These are phyloP conservation scores for Trididemnum miniatum DNA, from an alignment of 23 tunicate species.

Conservation along the genomic window DNA sequence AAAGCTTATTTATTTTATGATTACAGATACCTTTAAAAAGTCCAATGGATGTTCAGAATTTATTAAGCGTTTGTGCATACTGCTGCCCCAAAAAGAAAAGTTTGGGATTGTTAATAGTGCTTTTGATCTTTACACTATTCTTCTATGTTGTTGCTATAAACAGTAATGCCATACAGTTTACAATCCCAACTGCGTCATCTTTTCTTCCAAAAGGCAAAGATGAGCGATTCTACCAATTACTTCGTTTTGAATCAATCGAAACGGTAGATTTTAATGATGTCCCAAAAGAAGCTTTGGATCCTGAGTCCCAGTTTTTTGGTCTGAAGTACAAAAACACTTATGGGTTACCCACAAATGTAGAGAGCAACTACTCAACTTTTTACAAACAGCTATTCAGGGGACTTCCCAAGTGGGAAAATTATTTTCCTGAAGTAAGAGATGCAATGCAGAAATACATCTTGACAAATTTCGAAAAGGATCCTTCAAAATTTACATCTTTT, in stretches of 20 bases:
- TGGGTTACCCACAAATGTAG: constrained; percentile 8
- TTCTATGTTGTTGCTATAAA: not conserved
- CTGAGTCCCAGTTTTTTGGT: constrained; percentile 14
- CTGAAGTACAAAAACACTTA: constrained; percentile 23
- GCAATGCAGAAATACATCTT: not conserved
- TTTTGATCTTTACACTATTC: no score
- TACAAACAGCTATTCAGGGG: not conserved
- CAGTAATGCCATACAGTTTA: no score
- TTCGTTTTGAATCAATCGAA: not conserved
- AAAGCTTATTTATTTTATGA: no score
- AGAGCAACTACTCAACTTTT: not conserved
- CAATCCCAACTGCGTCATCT: no score
- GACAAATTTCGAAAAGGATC: not conserved
- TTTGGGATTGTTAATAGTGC: no score
- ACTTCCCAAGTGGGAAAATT: not conserved
- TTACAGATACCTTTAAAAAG: no score
- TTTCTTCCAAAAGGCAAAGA: no score
- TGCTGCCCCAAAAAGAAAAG: no score
- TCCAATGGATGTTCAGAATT: no score
- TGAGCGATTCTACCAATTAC: no score
- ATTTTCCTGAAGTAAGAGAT: not conserved
- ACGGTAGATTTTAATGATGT: not conserved
- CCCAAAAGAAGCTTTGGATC: constrained; percentile 15
- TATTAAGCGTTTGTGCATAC: no score
- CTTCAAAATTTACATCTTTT: not conserved